phyloP scores from a whole-genome alignment of 2,888 invertebrate genomes.

The Agrochola litura region DNA sequence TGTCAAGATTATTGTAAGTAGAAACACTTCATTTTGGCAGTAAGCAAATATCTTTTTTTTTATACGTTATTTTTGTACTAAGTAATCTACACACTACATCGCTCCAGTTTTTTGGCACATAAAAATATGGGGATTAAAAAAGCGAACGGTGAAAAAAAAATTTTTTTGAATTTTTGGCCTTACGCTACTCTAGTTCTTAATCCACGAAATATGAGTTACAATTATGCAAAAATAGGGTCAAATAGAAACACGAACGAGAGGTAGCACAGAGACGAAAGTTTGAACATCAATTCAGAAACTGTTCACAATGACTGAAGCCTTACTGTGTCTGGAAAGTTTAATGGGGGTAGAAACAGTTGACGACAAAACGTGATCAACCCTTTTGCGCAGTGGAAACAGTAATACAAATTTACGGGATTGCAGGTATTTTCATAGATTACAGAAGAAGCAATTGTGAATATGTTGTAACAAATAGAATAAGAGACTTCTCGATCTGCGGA shows the following conservation, averaged over 20 bases:
- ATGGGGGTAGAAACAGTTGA: conserved; percentile 5
- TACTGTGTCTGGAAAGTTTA: conserved; percentile 9
- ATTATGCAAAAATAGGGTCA: background rate
- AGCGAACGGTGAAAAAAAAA: too few species aligned
- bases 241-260: background rate
- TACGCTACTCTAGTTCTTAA: too few species aligned
- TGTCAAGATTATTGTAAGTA: too few species aligned
- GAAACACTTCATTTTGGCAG: too few species aligned
- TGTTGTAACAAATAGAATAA: background rate
- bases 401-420: background rate
- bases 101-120: too few species aligned
- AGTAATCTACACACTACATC: too few species aligned
- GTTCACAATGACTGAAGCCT: background rate
- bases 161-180: too few species aligned
- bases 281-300: conserved; percentile 12
- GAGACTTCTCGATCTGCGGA: background rate
- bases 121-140: too few species aligned
- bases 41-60: too few species aligned
- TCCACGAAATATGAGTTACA: too few species aligned
- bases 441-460: background rate
- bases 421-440: background rate
- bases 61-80: too few species aligned
- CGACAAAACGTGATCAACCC: conserved; percentile 14
- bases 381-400: background rate
- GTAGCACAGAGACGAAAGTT: background rate